Base-by-base conservation (phyloP, 2,888 invertebrate species). In the Onchidella celtica region DNA sequence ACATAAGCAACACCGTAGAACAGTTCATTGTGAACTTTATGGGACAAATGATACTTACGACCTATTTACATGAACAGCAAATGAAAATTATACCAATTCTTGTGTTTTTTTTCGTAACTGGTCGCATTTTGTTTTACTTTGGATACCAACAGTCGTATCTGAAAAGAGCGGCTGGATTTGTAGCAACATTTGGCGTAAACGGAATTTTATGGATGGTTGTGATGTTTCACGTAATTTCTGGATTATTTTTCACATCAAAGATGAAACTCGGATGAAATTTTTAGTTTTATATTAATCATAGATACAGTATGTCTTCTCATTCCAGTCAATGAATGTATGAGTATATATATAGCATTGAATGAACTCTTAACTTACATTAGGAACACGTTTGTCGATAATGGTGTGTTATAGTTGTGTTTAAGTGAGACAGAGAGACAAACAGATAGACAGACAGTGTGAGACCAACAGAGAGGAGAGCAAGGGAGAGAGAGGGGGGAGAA, bases 1-100 rank as follows among this genome's bases (percentile, higher is more conserved):
- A 84, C 36, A 57, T 86, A 0, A 85, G 83, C 61, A 87, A 87
- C 72, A 87, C 86, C 6, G 29, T 87, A 32, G 87, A 87, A 76
- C 87, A 87, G 74, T 69, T 87, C 21, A 36, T 86, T 9, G 34
- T 87, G 32, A 87, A 77, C 59, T 57, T 83, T 38, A 61, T 80
- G 3, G 85, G 83, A 3, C 87, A 87, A 63, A 32, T 87, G 34
- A 83, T 85, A 14, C 80, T 86, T 3, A 59, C 84, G 27, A 84
- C 86, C 21, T 87, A 85, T 76, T 47, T 87, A 21, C 40, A 59
- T 0, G 73, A 66, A 17, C 14, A 61, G 11, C 79, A 85, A 29
- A 81, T 85, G 82, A 79, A 75, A 40, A 70, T 83, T 4, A 84
- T 87, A n/a, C 87, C 87, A 3, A 81, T 85, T 11, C 59, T 85